phyloP scores from a whole-genome alignment of 2,113 vertebrate species.

The Sinocyclocheilus maitianheensis region DNA sequence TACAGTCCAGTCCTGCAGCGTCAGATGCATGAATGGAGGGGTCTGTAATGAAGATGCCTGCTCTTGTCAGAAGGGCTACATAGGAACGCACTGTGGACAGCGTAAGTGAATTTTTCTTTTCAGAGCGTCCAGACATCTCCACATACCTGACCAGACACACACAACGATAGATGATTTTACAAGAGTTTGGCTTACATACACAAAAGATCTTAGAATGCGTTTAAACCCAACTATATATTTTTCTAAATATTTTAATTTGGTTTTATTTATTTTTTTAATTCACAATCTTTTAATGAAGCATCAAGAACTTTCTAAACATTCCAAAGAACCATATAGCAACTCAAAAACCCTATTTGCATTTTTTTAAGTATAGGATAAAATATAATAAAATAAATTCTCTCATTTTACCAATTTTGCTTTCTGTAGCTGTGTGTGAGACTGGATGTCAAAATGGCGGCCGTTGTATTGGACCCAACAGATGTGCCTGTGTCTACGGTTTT shows the following conservation, averaged over 20 bases:
- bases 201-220: not conserved
- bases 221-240: not conserved
- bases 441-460: constrained; percentile 95
- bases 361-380: not conserved
- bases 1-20: constrained; percentile 83
- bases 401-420: constrained; percentile 26
- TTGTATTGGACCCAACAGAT: constrained; percentile 94
- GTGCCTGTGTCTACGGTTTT: constrained; percentile 95
- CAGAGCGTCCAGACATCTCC: not conserved
- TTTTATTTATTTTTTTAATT: too few species aligned
- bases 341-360: not conserved
- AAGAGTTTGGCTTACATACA: not conserved
- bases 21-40: constrained; percentile 91
- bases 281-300: not conserved
- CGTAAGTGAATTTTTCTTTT: constrained; percentile 77
- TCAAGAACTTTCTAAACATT: not conserved
- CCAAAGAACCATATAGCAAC: not conserved
- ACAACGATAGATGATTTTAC: not conserved
- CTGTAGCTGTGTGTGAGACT: constrained; percentile 89
- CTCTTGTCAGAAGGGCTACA: constrained; percentile 87
- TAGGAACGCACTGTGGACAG: constrained; percentile 86
- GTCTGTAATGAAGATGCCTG: constrained; percentile 86
- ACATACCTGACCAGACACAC: not conserved
- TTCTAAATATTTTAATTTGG: not conserved
- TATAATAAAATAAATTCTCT: not conserved